phyloP scores from a whole-genome alignment of 2,888 invertebrate species.

The Desoria tigrina region DNA sequence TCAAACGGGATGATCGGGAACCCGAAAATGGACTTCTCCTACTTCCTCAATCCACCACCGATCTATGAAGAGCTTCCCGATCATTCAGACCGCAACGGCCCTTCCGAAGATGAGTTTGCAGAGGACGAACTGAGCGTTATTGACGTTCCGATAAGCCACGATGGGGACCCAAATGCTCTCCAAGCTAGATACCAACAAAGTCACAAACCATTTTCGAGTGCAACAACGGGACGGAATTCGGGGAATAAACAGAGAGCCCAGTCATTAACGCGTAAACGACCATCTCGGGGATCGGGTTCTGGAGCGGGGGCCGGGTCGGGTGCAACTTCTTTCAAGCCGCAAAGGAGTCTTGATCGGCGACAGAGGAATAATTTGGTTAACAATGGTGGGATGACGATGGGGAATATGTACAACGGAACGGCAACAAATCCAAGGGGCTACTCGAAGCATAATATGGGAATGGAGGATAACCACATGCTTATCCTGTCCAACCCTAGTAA shows the following conservation, averaged over 20 bases:
- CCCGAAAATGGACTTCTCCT: constrained; percentile 53
- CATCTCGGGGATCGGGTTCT: constrained; percentile 18
- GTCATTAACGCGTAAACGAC: constrained; percentile 41
- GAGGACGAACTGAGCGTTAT: constrained; percentile 54
- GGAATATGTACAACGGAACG: constrained; percentile 46
- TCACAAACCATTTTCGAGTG: constrained; percentile 2
- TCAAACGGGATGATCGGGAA: constrained; percentile 50
- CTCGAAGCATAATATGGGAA: constrained; percentile 30
- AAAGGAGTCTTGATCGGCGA: constrained; percentile 52
- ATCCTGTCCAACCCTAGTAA: constrained; percentile 51
- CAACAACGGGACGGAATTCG: constrained; percentile 29
- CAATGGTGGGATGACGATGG: constrained; percentile 19
- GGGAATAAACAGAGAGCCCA: constrained; percentile 42
- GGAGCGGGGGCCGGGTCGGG: constrained; percentile 25
- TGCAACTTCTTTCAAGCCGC: constrained; percentile 44
- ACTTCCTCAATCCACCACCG: constrained; percentile 53
- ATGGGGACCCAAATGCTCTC: constrained; percentile 38
- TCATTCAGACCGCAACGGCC: constrained; percentile 50
- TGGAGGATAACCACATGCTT: constrained; percentile 50
- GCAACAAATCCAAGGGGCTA: constrained; percentile 51
- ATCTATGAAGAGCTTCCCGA: constrained; percentile 53
- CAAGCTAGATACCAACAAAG: constrained; percentile 41
- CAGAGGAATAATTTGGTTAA: constrained; percentile 28
- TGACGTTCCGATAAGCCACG: constrained; percentile 52
- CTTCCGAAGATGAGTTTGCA: constrained; percentile 53